Base-by-base conservation (phyloP, 2,797 vertebrate species). In the Gobionotothen gibberifrons region DNA sequence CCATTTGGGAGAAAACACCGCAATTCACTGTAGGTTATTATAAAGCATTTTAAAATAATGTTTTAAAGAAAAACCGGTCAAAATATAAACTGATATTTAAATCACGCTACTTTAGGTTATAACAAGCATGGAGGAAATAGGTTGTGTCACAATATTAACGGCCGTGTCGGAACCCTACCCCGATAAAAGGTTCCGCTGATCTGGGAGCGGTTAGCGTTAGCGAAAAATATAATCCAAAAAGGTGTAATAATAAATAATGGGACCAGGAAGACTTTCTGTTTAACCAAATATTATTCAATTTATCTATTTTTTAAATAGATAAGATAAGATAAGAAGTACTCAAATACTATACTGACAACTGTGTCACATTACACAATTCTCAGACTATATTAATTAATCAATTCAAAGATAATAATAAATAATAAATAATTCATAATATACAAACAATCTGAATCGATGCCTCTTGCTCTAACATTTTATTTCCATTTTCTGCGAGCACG, bases 121-220 rank as follows among this genome's bases (percentile, higher is more conserved):
- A 21, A 53, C 60, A 67, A 39, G 53, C 80, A 62, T 75, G 81
- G 74, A 29, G 48, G 49, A 71, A 0, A 1, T 4, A 1, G 16
- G 6, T 0, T 4, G 84, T 78, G 86, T 84, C 11, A 75, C 85
- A 19, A 3, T 69, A 21, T 73, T 58, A 60, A 74, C 36, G 16
- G 46, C 55, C 85, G 72, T 56, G 0, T 16, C 0, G 73, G 46
- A 87, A 89, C 68, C 0, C 0, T 53, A 0, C 9, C 2, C 3
- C 0, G 1, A n/a, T 1, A 8, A 12, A 32, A 13, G 42, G 78
- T 89, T 92, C 90, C 26, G 26, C 26, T 26, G 26, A 26, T 26
- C 26, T 26, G 26, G 26, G 26, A 0, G 8, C 42, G 12, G 1
- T 36, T 6, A 32, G 0, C 0, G 26, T 26, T 26, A 26, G 22